Evolutionary conservation across 2,888 invertebrate species (phyloP), one percentile per base, ranked within the genome.

Genomic region (Stenurella melanura): DNA sequence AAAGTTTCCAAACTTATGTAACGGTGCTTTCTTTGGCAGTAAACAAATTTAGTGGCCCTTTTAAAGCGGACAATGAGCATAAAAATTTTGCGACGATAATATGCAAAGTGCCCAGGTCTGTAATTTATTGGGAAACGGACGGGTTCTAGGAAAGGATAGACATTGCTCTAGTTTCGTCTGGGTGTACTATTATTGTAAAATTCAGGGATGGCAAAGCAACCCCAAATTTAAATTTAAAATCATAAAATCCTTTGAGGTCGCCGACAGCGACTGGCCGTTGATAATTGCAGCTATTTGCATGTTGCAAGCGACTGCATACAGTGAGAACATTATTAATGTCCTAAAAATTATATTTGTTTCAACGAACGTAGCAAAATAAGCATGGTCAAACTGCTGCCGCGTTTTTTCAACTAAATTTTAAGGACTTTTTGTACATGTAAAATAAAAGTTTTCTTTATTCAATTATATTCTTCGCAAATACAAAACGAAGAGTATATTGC

Each of bases 111-210:
- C n/a, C n/a, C n/a, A 57, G 19, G 18, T n/a, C 57, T 12, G 12
- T 1, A 42, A 42, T 42, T 42, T 42, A 42, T 42, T 42, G 42
- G 12, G 12, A 42, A 42, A 12, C 42, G 42, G 42, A 12, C 42
- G 42, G 57, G 17, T 57, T 57, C 57, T 19, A 17, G 57, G 57
- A 57, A 57, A 57, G 57, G 57, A 57, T 57, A n/a, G 9, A 19
- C 2, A 19, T 19, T 57, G 57, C 57, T 57, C 57, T n/a, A 57
- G 19, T 57, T 57, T 57, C 18, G 17, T 19, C 57, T 1, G 18
- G 9, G 30, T 34, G 30, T 7, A 34, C 7, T 34, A 34, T 34
- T n/a, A n/a, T 34, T 34, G 7, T 34, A 34, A 34, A 34, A 34
- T 7, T 7, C 30, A 34, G 30, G 9, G 7, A 34, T 18, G 11